phyloP scores from a whole-genome alignment of 2,797 vertebrate genomes.

The Salarias fasciatus region DNA sequence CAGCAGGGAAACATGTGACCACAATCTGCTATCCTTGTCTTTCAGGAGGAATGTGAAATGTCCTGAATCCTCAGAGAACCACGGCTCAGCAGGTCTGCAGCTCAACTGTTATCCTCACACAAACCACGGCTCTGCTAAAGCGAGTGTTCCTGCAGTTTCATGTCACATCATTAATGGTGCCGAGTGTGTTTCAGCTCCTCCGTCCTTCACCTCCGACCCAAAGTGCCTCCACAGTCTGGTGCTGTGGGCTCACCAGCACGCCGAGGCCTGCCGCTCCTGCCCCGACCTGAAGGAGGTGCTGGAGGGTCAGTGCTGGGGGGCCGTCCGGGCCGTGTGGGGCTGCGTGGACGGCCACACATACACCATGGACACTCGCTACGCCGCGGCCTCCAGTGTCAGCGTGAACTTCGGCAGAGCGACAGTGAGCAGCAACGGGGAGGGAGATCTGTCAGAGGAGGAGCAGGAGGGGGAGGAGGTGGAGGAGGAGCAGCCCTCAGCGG shows the following conservation, averaged over 20 bases:
- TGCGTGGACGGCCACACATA: constrained; percentile 90
- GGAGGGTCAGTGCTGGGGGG: constrained; percentile 87
- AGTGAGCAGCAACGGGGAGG: background rate
- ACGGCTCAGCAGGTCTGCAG: constrained; percentile 52
- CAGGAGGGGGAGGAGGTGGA: constrained; percentile 14
- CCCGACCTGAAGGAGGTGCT: constrained; percentile 89
- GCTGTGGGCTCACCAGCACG: constrained; percentile 90
- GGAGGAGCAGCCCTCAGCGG: constrained; percentile 10
- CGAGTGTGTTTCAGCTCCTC: constrained; percentile 22
- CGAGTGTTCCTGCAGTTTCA: too few species aligned
- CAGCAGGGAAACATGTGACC: too few species aligned
- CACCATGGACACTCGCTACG: constrained; percentile 83
- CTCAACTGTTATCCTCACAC: too few species aligned
- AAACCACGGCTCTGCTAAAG: too few species aligned
- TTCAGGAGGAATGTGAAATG: constrained; percentile 65
- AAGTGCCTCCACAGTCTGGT: constrained; percentile 90
- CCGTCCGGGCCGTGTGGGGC: constrained; percentile 88
- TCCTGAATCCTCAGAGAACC: constrained; percentile 44
- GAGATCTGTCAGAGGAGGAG: constrained; percentile 40
- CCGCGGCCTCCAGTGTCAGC: constrained; percentile 20
- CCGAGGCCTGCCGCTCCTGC: constrained; percentile 81
- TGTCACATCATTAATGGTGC: background rate
- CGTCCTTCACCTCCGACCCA: constrained; percentile 83
- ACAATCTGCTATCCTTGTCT: constrained; percentile 14
- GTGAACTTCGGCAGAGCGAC: constrained; percentile 9